These are phyloP conservation scores for Brachionus calyciflorus DNA, from an alignment of 1,140 invertebrate genomes.

Conservation along the genomic window DNA sequence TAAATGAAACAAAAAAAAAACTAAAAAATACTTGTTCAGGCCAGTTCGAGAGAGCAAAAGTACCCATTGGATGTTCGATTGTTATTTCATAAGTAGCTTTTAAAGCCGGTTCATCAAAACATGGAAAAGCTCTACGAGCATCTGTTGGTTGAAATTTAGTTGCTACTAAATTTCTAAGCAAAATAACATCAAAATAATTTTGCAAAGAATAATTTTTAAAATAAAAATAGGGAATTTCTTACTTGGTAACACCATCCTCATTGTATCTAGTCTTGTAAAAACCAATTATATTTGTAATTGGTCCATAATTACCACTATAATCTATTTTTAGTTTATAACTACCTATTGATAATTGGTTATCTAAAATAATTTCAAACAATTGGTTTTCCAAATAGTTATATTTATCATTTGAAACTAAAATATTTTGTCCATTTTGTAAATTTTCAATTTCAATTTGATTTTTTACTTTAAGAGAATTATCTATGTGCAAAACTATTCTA, in stretches of 20 bases:
- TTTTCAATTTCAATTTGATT: conserved; percentile 8
- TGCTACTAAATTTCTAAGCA: conserved; percentile 29
- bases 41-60: conserved; percentile 29
- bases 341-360: neutral
- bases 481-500: conserved; percentile 19
- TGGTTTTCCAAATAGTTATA: conserved; percentile 16
- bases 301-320: conserved; percentile 30
- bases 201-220: neutral
- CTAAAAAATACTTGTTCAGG: conserved; percentile 40
- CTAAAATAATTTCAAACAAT: conserved; percentile 22
- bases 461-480: conserved; percentile 1
- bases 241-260: conserved; percentile 39
- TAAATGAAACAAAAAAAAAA: too few relatives aligned
- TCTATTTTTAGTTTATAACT: conserved; percentile 24
- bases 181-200: neutral
- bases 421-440: neutral
- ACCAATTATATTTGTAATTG: conserved; percentile 32
- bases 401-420: neutral
- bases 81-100: conserved; percentile 79
- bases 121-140: conserved; percentile 64
- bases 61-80: conserved; percentile 34
- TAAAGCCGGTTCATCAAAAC: conserved; percentile 86
- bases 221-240: too few relatives aligned
- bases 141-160: conserved; percentile 47
- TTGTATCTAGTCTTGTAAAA: conserved; percentile 36